These are phyloP conservation scores for Panthera uncia DNA, from an alignment of 2,113 vertebrate genomes.

Conservation along the genomic window DNA sequence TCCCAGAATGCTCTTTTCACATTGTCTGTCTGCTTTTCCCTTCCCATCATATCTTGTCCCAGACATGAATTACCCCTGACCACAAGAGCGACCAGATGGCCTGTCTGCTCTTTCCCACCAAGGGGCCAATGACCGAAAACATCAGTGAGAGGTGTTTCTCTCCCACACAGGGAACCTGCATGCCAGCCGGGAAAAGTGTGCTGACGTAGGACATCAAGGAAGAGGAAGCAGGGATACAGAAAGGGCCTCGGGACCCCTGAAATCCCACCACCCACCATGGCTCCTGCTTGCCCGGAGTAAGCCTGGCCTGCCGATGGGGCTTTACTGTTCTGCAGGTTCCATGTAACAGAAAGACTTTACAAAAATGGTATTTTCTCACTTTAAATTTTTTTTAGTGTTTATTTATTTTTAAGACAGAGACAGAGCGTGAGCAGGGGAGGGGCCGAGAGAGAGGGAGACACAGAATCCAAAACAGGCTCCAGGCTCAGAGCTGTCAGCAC, in stretches of 20 bases:
- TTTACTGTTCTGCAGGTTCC: not conserved
- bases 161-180: not conserved
- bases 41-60: not conserved
- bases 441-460: no score
- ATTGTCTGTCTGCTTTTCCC: not conserved
- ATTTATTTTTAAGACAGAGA: no score
- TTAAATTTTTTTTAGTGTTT: not conserved
- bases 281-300: not conserved
- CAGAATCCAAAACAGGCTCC: no score
- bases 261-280: rapidly evolving
- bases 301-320: rapidly evolving
- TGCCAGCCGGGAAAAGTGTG: not conserved
- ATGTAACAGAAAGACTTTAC: not conserved
- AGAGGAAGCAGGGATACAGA: not conserved
- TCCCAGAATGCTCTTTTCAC: not conserved
- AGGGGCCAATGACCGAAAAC: not conserved
- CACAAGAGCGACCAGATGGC: not conserved
- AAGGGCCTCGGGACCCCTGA: not conserved
- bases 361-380: not conserved
- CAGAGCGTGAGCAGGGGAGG: no score
- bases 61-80: not conserved
- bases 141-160: not conserved
- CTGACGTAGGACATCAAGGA: not conserved
- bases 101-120: not conserved
- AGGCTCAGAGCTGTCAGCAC: rapidly evolving